Evolutionary conservation across 2,888 invertebrate genomes (phyloP), one percentile per base, ranked within the genome.

Genomic region (Synergus japonicus): DNA sequence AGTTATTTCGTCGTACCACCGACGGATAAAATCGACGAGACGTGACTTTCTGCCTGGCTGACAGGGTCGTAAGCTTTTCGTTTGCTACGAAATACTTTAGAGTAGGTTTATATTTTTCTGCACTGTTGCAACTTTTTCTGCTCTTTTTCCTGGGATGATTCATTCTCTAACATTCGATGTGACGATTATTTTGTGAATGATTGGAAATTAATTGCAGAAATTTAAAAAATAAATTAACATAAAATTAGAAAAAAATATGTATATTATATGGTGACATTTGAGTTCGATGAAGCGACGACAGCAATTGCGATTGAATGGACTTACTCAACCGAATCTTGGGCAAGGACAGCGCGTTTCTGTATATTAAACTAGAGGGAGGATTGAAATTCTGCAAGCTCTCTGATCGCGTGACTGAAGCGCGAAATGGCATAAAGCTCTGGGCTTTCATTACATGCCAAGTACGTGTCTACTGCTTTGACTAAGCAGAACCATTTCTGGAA

Each of bases 1-100:
- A 87, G 83, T 88, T 86, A 80, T 84, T 79, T 80, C 54, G 54
- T 73, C 37, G 37, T 49, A 54, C 79, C 85, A 82, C 84, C 83
- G 81, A 84, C 84, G 84, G 83, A 83, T 83, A 85, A 87, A 88
- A 87, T 88, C 86, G 83, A 84, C 81, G 77, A 76, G 83, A 87
- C 86, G 88, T 88, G 88, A 88, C 88, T 88, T 88, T 85, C 82
- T 83, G 82, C 82, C 81, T 84, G 86, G 83, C 80, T 84, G 79
- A 65, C 83, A 73, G 73, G 37, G 12, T 54, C 37, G 37, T 73
- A 54, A 58, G 73, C 73, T 73, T 41, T 58, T n/a, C 73, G 54
- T 73, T 73, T 73, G 73, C 41, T 63, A 63, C 13, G 29, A 63
- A 63, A 63, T 29, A 29, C 63, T 54, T 54, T 37, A 49, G 54